These are phyloP conservation scores for Pseudococcus viburni DNA, from an alignment of 2,888 invertebrate species.

Conservation along the genomic window DNA sequence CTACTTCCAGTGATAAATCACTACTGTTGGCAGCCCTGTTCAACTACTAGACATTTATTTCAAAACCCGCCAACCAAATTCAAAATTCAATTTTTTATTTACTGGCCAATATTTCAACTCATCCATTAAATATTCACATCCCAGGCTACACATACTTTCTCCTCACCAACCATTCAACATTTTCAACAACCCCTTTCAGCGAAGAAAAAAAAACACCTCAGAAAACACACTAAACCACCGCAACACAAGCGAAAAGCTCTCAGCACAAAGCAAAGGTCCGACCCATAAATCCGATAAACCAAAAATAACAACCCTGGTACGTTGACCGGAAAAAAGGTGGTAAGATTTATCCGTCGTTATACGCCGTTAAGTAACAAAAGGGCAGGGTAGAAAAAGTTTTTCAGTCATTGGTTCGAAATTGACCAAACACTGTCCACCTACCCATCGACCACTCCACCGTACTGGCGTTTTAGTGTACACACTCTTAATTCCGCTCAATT, in stretches of 20 bases:
- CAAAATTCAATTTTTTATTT: too few relatives aligned
- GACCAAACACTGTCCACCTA: conserved; percentile 64
- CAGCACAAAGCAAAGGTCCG: not conserved
- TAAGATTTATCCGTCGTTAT: not conserved
- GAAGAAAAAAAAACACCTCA: not conserved
- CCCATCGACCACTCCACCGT: not conserved
- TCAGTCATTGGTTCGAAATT: conserved; percentile 66
- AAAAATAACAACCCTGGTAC: conserved; percentile 42
- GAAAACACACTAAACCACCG: not conserved
- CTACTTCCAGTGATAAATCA: too few relatives aligned
- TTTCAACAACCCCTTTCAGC: not conserved
- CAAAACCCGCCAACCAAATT: too few relatives aligned
- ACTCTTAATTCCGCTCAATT: conserved; percentile 65
- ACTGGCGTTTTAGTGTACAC: conserved; percentile 2
- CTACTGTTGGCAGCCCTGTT: too few relatives aligned
- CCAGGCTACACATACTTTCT: not conserved
- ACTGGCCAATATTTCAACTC: not conserved
- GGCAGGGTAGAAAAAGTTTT: conserved; percentile 57
- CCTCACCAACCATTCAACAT: not conserved
- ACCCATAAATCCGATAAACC: conserved; percentile 44
- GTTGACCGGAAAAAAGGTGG: conserved; percentile 57
- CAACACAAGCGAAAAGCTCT: not conserved
- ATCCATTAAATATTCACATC: not conserved
- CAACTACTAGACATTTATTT: too few relatives aligned
- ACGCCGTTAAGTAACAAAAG: conserved; percentile 20